These are phyloP conservation scores for Cotesia congregata DNA, from an alignment of 2,888 invertebrate species.

Conservation along the genomic window DNA sequence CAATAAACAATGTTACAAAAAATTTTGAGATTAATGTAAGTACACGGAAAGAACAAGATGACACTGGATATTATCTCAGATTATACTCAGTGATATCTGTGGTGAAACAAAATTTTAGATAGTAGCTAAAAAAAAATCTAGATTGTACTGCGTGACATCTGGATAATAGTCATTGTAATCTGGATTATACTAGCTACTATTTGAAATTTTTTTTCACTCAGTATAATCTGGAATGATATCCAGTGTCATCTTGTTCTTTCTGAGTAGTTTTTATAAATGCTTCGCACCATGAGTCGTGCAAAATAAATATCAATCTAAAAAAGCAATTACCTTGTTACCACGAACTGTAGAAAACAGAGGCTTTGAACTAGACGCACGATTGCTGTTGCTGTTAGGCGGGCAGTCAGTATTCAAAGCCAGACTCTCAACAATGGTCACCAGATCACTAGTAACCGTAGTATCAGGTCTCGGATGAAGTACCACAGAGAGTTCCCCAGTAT, in stretches of 20 bases:
- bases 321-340: constrained; percentile 63
- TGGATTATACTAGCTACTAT: too few species aligned
- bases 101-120: too few species aligned
- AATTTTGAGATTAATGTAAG: constrained; percentile 6
- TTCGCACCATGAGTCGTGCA: neutral
- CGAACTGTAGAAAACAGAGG: constrained; percentile 62
- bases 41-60: too few species aligned
- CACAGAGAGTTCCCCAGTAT: constrained; percentile 74
- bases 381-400: constrained; percentile 76
- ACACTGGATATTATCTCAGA: too few species aligned
- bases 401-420: constrained; percentile 75
- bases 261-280: constrained; percentile 4
- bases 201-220: too few species aligned
- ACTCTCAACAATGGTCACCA: constrained; percentile 90
- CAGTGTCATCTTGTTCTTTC: too few species aligned
- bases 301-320: neutral
- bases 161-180: too few species aligned
- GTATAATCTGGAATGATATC: too few species aligned
- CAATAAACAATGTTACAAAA: neutral
- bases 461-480: constrained; percentile 76
- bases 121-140: too few species aligned
- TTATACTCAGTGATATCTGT: too few species aligned
- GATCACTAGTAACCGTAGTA: constrained; percentile 76
- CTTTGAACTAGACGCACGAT: constrained; percentile 70
- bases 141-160: too few species aligned